Conservation (phyloP, 2,113 vertebrate species). For the Eulemur macaco region DNA sequence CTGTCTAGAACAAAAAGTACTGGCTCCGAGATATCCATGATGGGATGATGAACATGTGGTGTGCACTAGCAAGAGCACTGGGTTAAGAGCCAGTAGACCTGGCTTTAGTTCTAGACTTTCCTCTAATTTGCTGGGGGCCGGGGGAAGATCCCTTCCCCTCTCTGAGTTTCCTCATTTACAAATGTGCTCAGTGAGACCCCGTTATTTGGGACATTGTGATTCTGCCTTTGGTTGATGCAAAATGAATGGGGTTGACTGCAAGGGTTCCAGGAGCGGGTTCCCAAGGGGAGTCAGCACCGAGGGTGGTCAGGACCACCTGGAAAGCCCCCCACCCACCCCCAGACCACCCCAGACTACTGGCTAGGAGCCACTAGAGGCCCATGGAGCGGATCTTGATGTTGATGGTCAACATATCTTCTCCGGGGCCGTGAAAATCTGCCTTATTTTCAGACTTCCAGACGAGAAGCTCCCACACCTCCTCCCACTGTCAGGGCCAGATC, state of each 20-base stretch:
- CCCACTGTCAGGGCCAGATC: constrained; percentile 44
- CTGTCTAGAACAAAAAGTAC: background rate
- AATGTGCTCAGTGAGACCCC: background rate
- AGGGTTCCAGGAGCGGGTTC: background rate
- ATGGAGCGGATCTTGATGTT: background rate
- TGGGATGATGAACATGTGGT: background rate
- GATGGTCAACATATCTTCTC: background rate
- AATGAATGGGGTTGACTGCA: background rate
- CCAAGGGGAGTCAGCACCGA: background rate
- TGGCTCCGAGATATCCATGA: background rate
- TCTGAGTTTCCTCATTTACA: constrained; percentile 25
- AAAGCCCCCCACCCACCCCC: background rate
- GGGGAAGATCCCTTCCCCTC: background rate
- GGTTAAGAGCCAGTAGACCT: background rate
- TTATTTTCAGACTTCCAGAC: constrained; percentile 15
- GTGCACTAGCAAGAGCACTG: background rate
- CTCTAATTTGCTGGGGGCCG: constrained; percentile 23
- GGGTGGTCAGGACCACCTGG: constrained; percentile 18
- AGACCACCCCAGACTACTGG: constrained; percentile 15
- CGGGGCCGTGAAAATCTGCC: constrained; percentile 19
- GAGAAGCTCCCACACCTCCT: constrained; percentile 13
- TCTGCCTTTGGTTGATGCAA: constrained; percentile 1
- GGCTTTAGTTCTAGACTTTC: background rate
- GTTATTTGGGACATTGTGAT: background rate
- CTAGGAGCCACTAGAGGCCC: background rate